Percentiles rank a stretch among this genome's conserved stretches.
Evolutionary conservation across 2,888 invertebrate species (phyloP).

Genomic region (Scrobipalpa atriplicella): DNA sequence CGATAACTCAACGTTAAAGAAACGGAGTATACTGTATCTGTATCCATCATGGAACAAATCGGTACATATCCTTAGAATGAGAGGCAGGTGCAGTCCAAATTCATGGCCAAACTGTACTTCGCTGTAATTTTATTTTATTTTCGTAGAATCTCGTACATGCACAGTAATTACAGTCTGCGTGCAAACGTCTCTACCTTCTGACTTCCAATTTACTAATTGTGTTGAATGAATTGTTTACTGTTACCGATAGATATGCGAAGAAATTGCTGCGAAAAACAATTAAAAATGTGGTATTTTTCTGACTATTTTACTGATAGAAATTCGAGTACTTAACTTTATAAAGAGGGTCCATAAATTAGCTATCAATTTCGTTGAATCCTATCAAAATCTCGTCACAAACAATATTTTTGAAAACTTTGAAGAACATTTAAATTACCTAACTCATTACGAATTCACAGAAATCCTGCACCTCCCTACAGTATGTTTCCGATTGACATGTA

Average conservation of each 20-base stretch:
- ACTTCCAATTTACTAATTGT: not conserved
- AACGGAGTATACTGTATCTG: no score
- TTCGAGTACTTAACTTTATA: no score
- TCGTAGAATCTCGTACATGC: not conserved
- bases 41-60: no score
- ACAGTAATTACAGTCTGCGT: not conserved
- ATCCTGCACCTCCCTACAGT: not conserved
- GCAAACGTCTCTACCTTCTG: not conserved
- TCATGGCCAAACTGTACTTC: no score
- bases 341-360: no score
- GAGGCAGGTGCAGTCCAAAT: no score
- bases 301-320: no score
- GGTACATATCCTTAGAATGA: no score
- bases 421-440: not conserved
- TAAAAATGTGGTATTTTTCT: no score
- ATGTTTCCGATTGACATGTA: not conserved
- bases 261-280: not conserved
- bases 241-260: not conserved
- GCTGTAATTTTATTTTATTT: not conserved
- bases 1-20: no score
- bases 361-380: no score
- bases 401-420: not conserved
- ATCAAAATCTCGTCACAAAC: no score
- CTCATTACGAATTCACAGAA: not conserved
- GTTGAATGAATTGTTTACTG: not conserved